Conservation (phyloP, 1,140 invertebrate genomes). For the Probaryconus sp. region DNA sequence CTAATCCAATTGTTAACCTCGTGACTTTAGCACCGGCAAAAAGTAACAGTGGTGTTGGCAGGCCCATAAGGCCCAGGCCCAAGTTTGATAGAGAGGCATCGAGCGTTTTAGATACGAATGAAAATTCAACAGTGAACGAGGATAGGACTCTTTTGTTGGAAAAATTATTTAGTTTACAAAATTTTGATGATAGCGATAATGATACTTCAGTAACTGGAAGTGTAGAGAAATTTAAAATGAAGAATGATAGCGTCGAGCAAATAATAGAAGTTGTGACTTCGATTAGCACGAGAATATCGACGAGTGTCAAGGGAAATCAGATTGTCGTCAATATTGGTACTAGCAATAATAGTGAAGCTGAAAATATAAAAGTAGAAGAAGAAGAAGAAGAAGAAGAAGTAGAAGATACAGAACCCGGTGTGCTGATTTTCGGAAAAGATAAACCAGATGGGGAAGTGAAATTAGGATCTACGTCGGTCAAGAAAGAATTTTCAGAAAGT, state of each 20-base stretch:
- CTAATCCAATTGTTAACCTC: slow-evolving; percentile 68
- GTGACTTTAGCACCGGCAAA: slow-evolving; percentile 71
- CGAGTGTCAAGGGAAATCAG: slow-evolving; percentile 65
- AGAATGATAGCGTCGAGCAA: slow-evolving; percentile 65
- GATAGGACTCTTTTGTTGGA: slow-evolving; percentile 63
- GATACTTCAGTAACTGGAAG: not conserved
- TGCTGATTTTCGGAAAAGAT: slow-evolving; percentile 44
- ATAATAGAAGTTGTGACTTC: slow-evolving; percentile 76
- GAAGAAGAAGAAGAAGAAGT: slow-evolving; percentile 14
- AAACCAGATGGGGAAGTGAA: slow-evolving; percentile 23
- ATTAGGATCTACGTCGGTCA: slow-evolving; percentile 10
- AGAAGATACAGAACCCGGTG: slow-evolving; percentile 1
- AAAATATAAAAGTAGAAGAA: not conserved
- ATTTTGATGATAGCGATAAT: slow-evolving; percentile 13
- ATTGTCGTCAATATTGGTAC: slow-evolving; percentile 64
- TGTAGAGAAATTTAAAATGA: slow-evolving; percentile 37
- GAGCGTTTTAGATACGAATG: not conserved
- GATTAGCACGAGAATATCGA: slow-evolving; percentile 74
- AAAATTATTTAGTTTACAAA: slow-evolving; percentile 62
- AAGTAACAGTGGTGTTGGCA: slow-evolving; percentile 70
- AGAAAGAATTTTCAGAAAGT: slow-evolving; percentile 8
- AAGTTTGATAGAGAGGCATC: slow-evolving; percentile 63
- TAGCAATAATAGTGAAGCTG: slow-evolving; percentile 14
- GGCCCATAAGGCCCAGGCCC: slow-evolving; percentile 69
- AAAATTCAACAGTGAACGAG: slow-evolving; percentile 10